Percentiles rank a stretch among this genome's conserved stretches.
These are phyloP conservation scores for Acrobasis consociella DNA, from an alignment of 2,888 invertebrate genomes.

Conservation along the genomic window DNA sequence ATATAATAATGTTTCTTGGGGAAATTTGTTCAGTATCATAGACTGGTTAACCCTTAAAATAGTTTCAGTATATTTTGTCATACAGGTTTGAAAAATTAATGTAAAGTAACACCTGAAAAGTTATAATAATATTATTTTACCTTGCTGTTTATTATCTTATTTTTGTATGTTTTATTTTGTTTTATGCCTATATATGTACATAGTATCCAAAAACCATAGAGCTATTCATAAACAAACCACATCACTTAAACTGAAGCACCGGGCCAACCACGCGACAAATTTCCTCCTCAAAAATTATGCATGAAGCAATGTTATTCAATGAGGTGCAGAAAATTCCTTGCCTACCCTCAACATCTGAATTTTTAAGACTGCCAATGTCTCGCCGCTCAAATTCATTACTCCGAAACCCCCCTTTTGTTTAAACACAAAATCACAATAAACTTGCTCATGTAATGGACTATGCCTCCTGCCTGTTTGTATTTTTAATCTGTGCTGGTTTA, in stretches of 20 bases:
- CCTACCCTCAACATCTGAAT: conserved; percentile 67
- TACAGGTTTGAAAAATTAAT: no score
- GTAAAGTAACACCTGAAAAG: no score
- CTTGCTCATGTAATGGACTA: conserved; percentile 69
- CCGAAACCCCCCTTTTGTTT: conserved; percentile 72
- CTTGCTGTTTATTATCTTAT: no score
- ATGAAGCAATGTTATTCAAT: conserved; percentile 80
- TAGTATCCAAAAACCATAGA: no score
- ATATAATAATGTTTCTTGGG: no score
- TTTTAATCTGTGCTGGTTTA: conserved; percentile 24
- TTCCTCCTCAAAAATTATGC: conserved; percentile 70
- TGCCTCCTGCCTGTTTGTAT: conserved; percentile 46
- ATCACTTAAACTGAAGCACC: conserved; percentile 13
- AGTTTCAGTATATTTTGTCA: no score
- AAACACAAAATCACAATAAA: conserved; percentile 80
- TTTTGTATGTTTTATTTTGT: no score
- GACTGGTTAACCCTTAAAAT: no score
- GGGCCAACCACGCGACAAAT: conserved; percentile 40
- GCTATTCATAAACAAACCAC: not conserved
- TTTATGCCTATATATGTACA: no score
- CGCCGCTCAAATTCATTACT: conserved; percentile 70
- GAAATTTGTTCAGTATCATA: no score
- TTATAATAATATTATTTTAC: no score
- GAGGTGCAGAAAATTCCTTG: conserved; percentile 64
- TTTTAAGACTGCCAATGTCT: conserved; percentile 70